Base-by-base conservation (phyloP, 1,140 invertebrate genomes). In the Temnothorax curvispinosus region DNA sequence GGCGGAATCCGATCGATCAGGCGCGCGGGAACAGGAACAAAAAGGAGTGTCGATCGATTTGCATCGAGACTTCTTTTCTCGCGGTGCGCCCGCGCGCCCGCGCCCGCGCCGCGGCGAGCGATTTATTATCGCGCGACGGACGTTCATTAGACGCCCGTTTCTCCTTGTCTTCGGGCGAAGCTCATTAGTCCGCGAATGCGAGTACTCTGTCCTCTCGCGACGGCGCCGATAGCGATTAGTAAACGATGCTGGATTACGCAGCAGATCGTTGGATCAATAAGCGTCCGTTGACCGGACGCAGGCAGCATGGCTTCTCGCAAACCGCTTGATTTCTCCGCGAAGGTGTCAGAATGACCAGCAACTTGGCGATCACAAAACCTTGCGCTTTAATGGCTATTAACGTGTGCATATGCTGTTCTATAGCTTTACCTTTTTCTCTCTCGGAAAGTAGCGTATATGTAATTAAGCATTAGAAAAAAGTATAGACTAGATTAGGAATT, bases 181-280 rank as follows among this genome's bases (percentile, higher is more conserved):
- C 65, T 82, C 52, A 82, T 82, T 82, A 81, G 77, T 80, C 15
- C 38, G 21, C 21, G 78, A 65, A 27, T 18, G 7, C 9, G 58
- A 8, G 35, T 44, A 38, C 44, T 11, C 47, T 15, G n/a, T 52
- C 21, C 65, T 44, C 52, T 47, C 27, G 50, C 78, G 64, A 71
- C 15, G 11, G n/a, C 18, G 21, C 38, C n/a, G 77, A 67, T 52
- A 41, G 44, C 80, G 52, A 82, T 82, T 82, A 82, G 58, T 82
- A 82, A 58, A 60, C 80, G 80, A 82, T 47, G 67, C 67, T 72
- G 65, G 41, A 60, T 82, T 82, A 82, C 80, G 80, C 80, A 74
- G 80, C 80, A 82, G 67, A 72, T 82, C 71, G 58, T 72, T 47
- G 38, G 80, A 82, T 82, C 58, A 82, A 82, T 74, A 82, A 74